Evolutionary conservation across 2,888 invertebrate genomes (phyloP).

Genomic region (Deroplatys truncata): DNA sequence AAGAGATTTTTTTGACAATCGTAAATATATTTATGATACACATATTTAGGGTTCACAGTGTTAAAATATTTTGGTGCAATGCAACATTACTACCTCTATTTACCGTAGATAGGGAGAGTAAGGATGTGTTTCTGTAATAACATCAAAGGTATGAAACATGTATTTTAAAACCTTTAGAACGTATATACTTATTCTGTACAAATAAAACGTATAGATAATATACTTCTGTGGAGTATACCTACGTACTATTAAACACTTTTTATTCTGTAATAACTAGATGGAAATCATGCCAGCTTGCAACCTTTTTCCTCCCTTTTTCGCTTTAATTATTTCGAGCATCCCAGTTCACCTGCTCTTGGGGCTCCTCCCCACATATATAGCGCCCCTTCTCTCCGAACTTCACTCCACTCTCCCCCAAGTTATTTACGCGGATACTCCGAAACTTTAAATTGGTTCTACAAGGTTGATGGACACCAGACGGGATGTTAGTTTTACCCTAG

Average conservation of each 20-base stretch:
- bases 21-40: too few species aligned
- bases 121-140: too few species aligned
- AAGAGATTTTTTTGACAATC: too few species aligned
- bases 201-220: too few species aligned
- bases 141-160: too few species aligned
- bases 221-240: too few species aligned
- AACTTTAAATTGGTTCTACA: background rate
- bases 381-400: background rate
- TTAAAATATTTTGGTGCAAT: too few species aligned
- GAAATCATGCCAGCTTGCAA: background rate
- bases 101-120: too few species aligned
- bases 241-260: background rate
- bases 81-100: too few species aligned
- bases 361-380: background rate
- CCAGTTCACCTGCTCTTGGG: background rate
- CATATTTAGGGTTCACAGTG: too few species aligned
- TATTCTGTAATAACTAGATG: background rate
- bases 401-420: background rate
- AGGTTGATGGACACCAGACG: background rate
- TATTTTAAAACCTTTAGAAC: too few species aligned
- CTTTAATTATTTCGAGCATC: background rate
- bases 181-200: too few species aligned
- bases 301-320: background rate
- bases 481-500: background rate
- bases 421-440: background rate